phyloP scores from a whole-genome alignment of 2,113 vertebrate species.

The Ophthalmolycus amberensis region DNA sequence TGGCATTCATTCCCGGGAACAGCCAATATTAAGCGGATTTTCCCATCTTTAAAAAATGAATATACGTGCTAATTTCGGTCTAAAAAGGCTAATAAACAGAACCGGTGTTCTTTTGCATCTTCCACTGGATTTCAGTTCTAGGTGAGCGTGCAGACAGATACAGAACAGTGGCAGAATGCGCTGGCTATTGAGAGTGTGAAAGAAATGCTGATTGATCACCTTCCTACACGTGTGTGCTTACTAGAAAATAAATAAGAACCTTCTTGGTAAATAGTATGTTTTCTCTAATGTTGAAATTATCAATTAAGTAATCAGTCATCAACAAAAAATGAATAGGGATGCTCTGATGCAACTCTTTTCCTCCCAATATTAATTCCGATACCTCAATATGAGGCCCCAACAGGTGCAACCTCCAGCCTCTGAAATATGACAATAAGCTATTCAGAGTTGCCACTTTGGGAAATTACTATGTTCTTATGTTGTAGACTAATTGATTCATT shows the following conservation, averaged over 20 bases:
- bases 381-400: neutral
- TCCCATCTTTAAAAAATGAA: neutral
- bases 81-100: neutral
- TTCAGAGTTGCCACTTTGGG: neutral
- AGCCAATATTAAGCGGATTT: neutral
- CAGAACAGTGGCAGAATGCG: neutral
- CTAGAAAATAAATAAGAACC: neutral
- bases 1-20: neutral
- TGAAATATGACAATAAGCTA: neutral
- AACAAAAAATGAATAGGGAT: neutral
- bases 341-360: neutral
- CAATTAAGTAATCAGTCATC: neutral
- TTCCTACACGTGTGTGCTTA: neutral
- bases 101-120: neutral
- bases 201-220: neutral
- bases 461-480: neutral
- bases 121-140: neutral
- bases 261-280: neutral
- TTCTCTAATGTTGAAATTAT: neutral
- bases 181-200: neutral
- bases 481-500: neutral
- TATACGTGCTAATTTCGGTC: too few relatives aligned
- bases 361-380: neutral
- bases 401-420: neutral
- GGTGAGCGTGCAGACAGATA: slow-evolving; percentile 7